phyloP scores from a whole-genome alignment of 2,113 vertebrate genomes.

The Pao palembangensis region DNA sequence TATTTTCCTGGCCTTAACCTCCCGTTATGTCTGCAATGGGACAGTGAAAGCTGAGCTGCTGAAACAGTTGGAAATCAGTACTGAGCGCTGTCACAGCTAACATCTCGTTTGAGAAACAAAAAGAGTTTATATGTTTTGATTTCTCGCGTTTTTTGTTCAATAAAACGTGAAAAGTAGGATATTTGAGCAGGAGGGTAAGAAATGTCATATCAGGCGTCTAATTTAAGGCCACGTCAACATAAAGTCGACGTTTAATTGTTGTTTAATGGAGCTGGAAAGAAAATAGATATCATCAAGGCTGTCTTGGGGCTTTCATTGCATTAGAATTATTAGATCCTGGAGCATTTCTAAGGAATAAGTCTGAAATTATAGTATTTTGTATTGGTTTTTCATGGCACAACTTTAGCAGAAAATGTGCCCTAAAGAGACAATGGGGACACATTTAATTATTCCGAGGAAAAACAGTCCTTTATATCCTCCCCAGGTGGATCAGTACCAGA shows the following conservation, averaged over 20 bases:
- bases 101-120: conserved; percentile 28
- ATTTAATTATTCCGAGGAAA: neutral
- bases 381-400: neutral
- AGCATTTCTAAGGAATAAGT: too few species aligned
- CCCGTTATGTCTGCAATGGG: conserved; percentile 51
- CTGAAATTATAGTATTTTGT: neutral
- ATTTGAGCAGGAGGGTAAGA: conserved; percentile 1
- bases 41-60: conserved; percentile 54
- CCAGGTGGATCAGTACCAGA: neutral
- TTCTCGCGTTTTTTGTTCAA: conserved; percentile 11
- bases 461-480: neutral
- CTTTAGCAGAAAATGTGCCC: neutral
- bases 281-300: neutral
- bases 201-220: too few species aligned
- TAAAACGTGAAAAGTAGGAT: conserved; percentile 28
- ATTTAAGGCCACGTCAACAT: conserved; percentile 4
- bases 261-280: neutral
- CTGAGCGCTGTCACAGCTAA: conserved; percentile 45
- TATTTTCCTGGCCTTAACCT: conserved; percentile 63
- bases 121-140: too few species aligned
- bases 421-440: neutral
- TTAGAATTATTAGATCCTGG: too few species aligned
- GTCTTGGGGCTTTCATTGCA: neutral
- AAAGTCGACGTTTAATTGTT: conserved; percentile 1
- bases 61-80: conserved; percentile 52